Evolutionary conservation across 2,888 invertebrate genomes (phyloP).

Genomic region (Ormia ochracea): DNA sequence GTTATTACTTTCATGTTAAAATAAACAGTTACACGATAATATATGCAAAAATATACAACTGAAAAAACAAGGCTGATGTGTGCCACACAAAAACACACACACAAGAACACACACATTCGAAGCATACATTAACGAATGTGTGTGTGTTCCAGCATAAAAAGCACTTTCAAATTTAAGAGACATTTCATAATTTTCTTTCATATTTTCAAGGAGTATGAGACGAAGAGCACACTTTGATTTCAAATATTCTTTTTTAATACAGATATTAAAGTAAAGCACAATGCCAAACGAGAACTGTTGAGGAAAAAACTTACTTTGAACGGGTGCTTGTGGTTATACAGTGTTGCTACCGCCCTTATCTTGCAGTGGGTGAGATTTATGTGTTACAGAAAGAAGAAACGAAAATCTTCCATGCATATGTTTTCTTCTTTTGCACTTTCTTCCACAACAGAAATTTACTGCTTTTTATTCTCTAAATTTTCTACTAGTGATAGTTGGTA

Average conservation of each 20-base stretch:
- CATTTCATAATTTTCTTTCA: conserved; percentile 41
- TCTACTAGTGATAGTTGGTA: conserved; percentile 26
- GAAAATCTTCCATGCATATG: background rate
- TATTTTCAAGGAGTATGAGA: background rate
- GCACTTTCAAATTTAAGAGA: conserved; percentile 26
- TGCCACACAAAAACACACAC: background rate
- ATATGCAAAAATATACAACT: conserved; percentile 13
- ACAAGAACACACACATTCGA: background rate
- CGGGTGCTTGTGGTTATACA: background rate
- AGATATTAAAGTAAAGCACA: background rate
- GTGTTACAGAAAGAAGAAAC: background rate
- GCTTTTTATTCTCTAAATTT: background rate
- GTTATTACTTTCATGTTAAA: conserved; percentile 44
- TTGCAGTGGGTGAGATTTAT: conserved; percentile 1
- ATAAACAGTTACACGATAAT: conserved; percentile 21
- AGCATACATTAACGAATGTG: too few relatives aligned
- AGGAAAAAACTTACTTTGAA: background rate
- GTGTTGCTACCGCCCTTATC: background rate
- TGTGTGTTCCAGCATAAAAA: background rate
- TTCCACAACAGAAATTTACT: conserved; percentile 7
- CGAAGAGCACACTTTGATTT: background rate
- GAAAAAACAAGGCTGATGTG: background rate
- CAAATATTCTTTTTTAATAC: background rate
- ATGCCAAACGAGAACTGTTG: conserved; percentile 4
- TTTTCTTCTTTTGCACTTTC: background rate